Conservation (phyloP, 2,113 vertebrate genomes). For the Cryptomyrus ogoouensis region DNA sequence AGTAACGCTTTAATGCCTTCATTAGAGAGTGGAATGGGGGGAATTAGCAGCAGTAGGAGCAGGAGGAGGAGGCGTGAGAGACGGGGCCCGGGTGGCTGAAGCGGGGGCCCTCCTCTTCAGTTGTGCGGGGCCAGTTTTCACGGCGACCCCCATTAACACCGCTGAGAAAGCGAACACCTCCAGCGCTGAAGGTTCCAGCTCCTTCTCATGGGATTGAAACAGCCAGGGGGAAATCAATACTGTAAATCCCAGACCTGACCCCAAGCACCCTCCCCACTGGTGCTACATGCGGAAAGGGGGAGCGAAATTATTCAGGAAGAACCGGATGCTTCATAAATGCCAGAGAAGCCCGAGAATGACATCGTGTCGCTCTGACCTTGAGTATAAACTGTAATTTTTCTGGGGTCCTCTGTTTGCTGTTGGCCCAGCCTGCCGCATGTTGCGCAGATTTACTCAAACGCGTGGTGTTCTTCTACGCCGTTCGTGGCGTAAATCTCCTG, state of each 20-base stretch:
- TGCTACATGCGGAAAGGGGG: neutral
- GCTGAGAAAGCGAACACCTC: neutral
- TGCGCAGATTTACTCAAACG: neutral
- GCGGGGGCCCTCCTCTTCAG: neutral
- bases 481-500: neutral
- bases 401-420: neutral
- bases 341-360: neutral
- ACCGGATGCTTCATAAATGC: neutral
- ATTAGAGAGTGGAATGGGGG: conserved; percentile 60
- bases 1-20: conserved; percentile 76
- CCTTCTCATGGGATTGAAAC: neutral
- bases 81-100: conserved; percentile 11
- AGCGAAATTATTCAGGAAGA: neutral
- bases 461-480: neutral
- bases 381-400: neutral
- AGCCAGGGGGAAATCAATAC: neutral
- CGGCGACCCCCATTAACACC: neutral
- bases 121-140: neutral
- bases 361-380: neutral
- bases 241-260: neutral
- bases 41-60: conserved; percentile 31
- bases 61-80: conserved; percentile 26
- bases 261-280: neutral
- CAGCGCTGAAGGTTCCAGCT: neutral
- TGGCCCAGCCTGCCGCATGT: neutral